phyloP scores from a whole-genome alignment of 2,888 invertebrate species.

The Melieria omissa region DNA sequence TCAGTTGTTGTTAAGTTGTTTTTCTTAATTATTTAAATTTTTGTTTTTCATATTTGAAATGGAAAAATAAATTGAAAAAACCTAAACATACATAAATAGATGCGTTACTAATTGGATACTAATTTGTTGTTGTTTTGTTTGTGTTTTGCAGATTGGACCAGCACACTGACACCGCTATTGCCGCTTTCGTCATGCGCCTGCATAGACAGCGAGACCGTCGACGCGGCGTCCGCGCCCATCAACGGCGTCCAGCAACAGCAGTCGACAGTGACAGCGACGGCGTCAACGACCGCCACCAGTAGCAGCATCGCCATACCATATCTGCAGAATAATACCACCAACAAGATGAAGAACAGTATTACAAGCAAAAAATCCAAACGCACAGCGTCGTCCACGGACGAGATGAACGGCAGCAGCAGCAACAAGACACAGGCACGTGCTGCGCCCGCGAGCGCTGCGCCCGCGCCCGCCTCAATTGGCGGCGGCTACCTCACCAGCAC shows the following conservation, averaged over 20 bases:
- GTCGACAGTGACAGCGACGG: slow-evolving; percentile 34
- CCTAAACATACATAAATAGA: background rate
- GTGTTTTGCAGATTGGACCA: slow-evolving; percentile 45
- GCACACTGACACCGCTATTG: slow-evolving; percentile 41
- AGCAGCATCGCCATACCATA: slow-evolving; percentile 37
- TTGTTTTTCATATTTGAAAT: background rate
- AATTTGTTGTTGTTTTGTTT: background rate
- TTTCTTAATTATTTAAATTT: slow-evolving; percentile 11
- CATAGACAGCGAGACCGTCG: slow-evolving; percentile 25
- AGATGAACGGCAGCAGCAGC: slow-evolving; percentile 29
- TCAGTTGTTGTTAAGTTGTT: slow-evolving; percentile 9
- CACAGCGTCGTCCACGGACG: slow-evolving; percentile 31
- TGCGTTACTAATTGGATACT: slow-evolving; percentile 12
- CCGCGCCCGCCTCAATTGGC: slow-evolving; percentile 14
- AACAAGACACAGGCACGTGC: slow-evolving; percentile 25
- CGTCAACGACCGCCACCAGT: slow-evolving; percentile 38
- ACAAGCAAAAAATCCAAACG: slow-evolving; percentile 39
- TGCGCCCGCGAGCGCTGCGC: slow-evolving; percentile 27
- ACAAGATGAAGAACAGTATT: slow-evolving; percentile 49
- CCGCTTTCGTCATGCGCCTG: slow-evolving; percentile 23
- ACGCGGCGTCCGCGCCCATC: slow-evolving; percentile 25
- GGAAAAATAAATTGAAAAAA: background rate
- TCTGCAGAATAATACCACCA: slow-evolving; percentile 46
- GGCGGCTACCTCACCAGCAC: slow-evolving; percentile 29
- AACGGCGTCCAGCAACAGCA: slow-evolving; percentile 50